phyloP scores from a whole-genome alignment of 2,113 vertebrate genomes.

The Marmota flaviventris region DNA sequence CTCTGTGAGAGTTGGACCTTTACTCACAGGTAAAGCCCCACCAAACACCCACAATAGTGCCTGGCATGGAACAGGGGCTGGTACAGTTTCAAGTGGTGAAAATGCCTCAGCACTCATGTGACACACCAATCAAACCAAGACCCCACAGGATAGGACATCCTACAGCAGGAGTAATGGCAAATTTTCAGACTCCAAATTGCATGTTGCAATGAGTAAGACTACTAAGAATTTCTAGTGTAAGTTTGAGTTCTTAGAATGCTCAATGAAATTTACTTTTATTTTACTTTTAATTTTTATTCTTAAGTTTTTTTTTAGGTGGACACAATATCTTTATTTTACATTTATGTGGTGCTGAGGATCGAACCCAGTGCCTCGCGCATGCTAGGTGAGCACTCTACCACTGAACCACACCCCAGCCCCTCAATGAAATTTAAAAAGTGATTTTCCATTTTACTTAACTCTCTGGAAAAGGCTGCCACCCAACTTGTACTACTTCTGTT shows the following conservation, averaged over 20 bases:
- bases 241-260: neutral
- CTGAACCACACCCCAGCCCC: neutral
- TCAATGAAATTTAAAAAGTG: neutral
- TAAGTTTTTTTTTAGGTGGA: too few species aligned
- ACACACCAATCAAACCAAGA: neutral
- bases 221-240: neutral
- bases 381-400: too few species aligned
- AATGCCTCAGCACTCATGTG: rapidly evolving
- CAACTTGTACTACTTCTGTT: too few species aligned
- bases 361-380: too few species aligned
- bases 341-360: too few species aligned
- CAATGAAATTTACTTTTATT: neutral
- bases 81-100: rapidly evolving
- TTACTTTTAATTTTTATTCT: too few species aligned
- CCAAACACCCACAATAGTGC: neutral
- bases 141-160: neutral
- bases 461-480: neutral
- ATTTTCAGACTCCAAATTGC: neutral
- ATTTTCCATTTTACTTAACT: neutral
- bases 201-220: neutral
- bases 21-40: neutral
- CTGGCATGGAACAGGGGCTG: rapidly evolving
- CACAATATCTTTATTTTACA: too few species aligned
- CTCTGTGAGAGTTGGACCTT: neutral
- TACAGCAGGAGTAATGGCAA: neutral